Conservation (phyloP, 1,140 invertebrate genomes). For the Neuroterus valhalla region DNA sequence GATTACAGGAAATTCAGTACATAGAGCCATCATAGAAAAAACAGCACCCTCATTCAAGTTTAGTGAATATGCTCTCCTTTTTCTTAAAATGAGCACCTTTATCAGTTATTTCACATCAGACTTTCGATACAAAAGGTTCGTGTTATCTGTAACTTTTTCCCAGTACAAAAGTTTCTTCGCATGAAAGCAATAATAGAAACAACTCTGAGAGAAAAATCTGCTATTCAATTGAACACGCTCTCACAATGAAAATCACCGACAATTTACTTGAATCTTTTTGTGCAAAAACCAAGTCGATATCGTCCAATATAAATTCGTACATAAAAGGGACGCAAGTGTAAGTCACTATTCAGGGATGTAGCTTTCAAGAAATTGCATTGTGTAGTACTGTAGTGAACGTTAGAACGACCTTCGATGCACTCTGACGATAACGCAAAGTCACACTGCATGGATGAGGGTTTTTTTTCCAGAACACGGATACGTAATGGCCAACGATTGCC, state of each 20-base stretch:
- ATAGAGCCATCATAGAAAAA: too few relatives aligned
- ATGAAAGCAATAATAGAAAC: conserved; percentile 1
- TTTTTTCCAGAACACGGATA: too few relatives aligned
- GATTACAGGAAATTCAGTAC: too few relatives aligned
- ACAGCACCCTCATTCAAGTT: too few relatives aligned
- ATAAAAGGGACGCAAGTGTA: conserved; percentile 15
- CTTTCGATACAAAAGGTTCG: background rate
- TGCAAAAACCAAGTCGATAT: background rate
- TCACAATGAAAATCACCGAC: background rate
- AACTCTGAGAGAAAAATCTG: background rate
- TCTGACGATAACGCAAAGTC: background rate
- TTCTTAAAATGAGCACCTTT: background rate
- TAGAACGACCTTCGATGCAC: too few relatives aligned
- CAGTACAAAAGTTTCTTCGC: background rate
- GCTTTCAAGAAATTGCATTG: background rate
- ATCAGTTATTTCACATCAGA: background rate
- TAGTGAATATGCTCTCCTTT: background rate
- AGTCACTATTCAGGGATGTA: background rate
- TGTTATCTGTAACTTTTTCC: background rate
- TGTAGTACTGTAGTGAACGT: too few relatives aligned
- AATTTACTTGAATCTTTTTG: background rate
- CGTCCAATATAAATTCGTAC: background rate
- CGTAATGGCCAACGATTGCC: too few relatives aligned
- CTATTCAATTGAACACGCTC: background rate
- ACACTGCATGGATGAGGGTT: background rate